phyloP scores from a whole-genome alignment of 1,140 invertebrate species.

The Calephelis nemesis region DNA sequence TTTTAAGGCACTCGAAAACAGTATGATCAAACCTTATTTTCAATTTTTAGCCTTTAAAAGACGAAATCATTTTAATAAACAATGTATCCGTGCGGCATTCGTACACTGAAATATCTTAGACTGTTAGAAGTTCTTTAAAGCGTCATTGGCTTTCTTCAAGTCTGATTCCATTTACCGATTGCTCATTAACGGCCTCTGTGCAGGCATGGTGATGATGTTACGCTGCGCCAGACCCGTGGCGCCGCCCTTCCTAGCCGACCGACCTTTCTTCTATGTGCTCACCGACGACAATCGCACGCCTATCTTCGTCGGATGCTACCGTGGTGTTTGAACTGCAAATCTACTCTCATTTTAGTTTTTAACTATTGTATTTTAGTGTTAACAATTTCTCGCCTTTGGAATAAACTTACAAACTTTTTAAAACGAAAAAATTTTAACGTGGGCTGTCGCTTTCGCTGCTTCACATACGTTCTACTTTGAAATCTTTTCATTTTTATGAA shows the following conservation, averaged over 20 bases:
- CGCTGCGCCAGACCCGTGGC: slow-evolving; percentile 44
- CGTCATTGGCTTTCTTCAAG: too few relatives aligned
- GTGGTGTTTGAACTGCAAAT: slow-evolving; percentile 13
- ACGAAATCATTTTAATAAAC: too few relatives aligned
- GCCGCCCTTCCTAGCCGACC: slow-evolving; percentile 49
- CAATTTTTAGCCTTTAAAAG: too few relatives aligned
- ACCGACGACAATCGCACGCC: slow-evolving; percentile 32
- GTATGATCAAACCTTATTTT: too few relatives aligned
- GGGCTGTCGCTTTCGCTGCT: too few relatives aligned
- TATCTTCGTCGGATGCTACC: slow-evolving; percentile 48
- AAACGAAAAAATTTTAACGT: not conserved
- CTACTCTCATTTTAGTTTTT: not conserved
- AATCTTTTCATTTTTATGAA: too few relatives aligned
- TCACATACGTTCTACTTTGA: too few relatives aligned
- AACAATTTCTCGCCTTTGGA: not conserved
- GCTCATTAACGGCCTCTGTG: slow-evolving; percentile 32
- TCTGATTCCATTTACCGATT: not conserved
- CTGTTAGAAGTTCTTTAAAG: too few relatives aligned
- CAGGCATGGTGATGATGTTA: slow-evolving; percentile 67
- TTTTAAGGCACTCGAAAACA: too few relatives aligned
- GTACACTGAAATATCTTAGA: too few relatives aligned
- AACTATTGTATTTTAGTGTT: not conserved
- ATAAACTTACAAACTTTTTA: not conserved
- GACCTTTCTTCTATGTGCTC: slow-evolving; percentile 56
- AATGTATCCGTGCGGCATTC: too few relatives aligned